Percentiles rank a stretch among this genome's conserved stretches.
These are phyloP conservation scores for Pangasius krempfi DNA, from an alignment of 2,797 vertebrate genomes.

Conservation along the genomic window DNA sequence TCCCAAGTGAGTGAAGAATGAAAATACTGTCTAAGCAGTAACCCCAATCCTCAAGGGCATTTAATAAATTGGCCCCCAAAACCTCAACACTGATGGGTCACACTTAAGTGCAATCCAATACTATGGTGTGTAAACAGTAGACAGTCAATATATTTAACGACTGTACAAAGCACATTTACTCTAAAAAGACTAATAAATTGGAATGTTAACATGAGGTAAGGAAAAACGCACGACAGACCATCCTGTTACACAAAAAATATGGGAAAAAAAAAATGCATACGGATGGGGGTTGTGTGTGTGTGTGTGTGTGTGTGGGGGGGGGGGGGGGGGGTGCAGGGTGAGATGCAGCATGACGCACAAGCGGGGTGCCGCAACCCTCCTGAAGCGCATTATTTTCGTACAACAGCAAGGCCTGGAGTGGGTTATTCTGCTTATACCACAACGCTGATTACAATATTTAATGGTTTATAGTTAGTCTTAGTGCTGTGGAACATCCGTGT, in stretches of 20 bases:
- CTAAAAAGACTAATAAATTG: not conserved
- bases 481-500: not conserved
- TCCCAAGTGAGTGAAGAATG: slow-evolving; percentile 31
- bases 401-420: not conserved
- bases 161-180: not conserved
- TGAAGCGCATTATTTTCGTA: not conserved
- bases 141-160: slow-evolving; percentile 7
- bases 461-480: no score
- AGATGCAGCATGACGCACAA: not conserved
- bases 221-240: not conserved
- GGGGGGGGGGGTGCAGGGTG: no score
- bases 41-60: slow-evolving; percentile 31
- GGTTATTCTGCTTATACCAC: not conserved
- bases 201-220: not conserved
- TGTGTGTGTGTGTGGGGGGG: no score
- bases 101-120: not conserved
- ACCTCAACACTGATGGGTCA: not conserved
- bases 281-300: no score
- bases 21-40: slow-evolving; percentile 26
- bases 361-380: no score
- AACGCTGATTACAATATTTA: not conserved
- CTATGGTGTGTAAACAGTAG: slow-evolving; percentile 16
- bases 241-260: no score
- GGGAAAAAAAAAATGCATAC: no score
- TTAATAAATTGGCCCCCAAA: slow-evolving; percentile 23